phyloP scores from a whole-genome alignment of 1,140 invertebrate genomes.

The Drosophila triauraria region DNA sequence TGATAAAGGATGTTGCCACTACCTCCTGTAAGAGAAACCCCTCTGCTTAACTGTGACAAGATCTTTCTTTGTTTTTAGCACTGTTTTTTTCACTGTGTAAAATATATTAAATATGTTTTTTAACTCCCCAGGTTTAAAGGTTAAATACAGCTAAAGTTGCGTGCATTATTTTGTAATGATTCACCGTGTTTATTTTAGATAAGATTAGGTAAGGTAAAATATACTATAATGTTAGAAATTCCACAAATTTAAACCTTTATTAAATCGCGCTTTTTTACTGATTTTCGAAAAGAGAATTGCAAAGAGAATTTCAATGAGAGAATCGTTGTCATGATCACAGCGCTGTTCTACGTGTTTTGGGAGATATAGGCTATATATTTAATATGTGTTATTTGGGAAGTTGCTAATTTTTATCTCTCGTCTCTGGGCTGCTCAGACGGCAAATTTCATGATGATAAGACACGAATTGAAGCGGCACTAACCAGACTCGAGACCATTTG shows the following conservation, averaged over 20 bases:
- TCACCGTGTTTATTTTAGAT: no score
- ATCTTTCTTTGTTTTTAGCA: background rate
- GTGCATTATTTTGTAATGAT: no score
- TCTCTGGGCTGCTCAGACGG: slow-evolving; percentile 32
- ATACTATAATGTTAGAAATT: no score
- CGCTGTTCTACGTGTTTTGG: slow-evolving; percentile 53
- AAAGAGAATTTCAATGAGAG: slow-evolving; percentile 10
- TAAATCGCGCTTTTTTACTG: slow-evolving; percentile 4
- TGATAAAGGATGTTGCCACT: no score
- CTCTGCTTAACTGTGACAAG: no score
- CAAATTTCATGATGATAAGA: no score
- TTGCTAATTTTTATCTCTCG: slow-evolving; percentile 42
- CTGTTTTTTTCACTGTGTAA: background rate
- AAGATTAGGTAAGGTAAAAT: no score
- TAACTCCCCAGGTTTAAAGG: no score
- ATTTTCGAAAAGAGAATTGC: slow-evolving; percentile 18
- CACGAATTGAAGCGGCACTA: slow-evolving; percentile 35
- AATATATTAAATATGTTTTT: slow-evolving; percentile 11
- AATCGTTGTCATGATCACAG: slow-evolving; percentile 12
- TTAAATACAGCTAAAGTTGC: no score
- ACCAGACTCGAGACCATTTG: slow-evolving; percentile 49
- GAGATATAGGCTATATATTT: slow-evolving; percentile 6
- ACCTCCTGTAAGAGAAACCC: no score
- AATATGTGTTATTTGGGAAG: slow-evolving; percentile 14
- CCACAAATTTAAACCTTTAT: no score